phyloP scores from a whole-genome alignment of 2,888 invertebrate species.

The Cremastinae sp. region DNA sequence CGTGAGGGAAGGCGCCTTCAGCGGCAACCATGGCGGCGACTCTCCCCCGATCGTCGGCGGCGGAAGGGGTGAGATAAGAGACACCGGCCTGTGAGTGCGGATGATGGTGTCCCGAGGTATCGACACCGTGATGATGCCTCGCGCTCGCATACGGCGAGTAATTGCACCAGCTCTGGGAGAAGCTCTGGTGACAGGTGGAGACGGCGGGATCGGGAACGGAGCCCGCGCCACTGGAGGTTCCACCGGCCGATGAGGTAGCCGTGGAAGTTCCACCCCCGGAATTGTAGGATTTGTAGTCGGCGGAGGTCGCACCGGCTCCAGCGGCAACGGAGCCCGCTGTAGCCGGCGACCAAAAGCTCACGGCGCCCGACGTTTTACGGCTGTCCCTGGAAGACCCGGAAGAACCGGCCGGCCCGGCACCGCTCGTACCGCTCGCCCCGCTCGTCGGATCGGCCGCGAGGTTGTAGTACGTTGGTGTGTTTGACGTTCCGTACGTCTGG shows the following conservation, averaged over 20 bases:
- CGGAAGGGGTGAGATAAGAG: constrained; percentile 85
- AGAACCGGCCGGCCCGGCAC: constrained; percentile 55
- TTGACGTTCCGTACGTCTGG: constrained; percentile 85
- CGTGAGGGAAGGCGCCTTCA: constrained; percentile 87
- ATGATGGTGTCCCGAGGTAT: constrained; percentile 82
- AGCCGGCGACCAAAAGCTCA: constrained; percentile 88
- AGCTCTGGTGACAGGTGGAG: constrained; percentile 86
- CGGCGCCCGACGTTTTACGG: constrained; percentile 81
- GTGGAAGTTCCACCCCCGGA: constrained; percentile 84
- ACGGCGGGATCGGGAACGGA: constrained; percentile 82
- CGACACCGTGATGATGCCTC: constrained; percentile 83
- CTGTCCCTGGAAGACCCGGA: constrained; percentile 83
- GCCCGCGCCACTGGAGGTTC: constrained; percentile 79
- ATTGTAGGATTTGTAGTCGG: constrained; percentile 77
- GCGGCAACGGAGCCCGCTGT: constrained; percentile 80
- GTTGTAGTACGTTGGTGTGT: constrained; percentile 88
- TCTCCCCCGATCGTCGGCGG: constrained; percentile 86
- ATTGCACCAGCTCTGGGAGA: constrained; percentile 88
- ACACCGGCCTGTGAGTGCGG: constrained; percentile 82
- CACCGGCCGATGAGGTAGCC: constrained; percentile 81
- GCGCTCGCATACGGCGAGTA: constrained; percentile 85
- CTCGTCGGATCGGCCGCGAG: constrained; percentile 84
- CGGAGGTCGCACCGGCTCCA: constrained; percentile 80
- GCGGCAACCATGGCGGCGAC: constrained; percentile 83
- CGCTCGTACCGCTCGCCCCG: constrained; percentile 21